A percentile compares a stretch with the other conserved stretches of the same genome.
These are phyloP conservation scores for Acleris emargana DNA, from an alignment of 2,888 invertebrate genomes.

Conservation along the genomic window DNA sequence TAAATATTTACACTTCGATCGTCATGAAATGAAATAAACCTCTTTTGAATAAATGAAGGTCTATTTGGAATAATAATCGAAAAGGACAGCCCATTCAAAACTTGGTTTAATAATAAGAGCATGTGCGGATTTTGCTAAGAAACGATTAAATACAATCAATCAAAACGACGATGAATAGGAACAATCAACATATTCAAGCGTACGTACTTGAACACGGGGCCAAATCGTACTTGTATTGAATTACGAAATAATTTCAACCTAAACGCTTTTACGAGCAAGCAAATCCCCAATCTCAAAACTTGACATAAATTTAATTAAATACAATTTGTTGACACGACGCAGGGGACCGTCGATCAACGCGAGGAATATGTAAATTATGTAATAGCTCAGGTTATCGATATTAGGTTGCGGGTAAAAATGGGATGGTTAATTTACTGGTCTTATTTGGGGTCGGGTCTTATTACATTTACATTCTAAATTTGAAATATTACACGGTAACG, in stretches of 20 bases:
- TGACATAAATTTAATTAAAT: conserved; percentile 36
- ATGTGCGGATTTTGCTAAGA: too few species aligned
- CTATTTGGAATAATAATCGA: too few species aligned
- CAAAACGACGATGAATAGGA: too few species aligned
- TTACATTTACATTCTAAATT: background rate
- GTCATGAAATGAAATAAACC: too few species aligned
- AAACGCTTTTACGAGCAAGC: conserved; percentile 28
- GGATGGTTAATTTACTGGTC: conserved; percentile 16
- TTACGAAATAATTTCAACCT: conserved; percentile 33
- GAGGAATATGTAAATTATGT: conserved; percentile 33
- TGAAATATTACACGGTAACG: too few species aligned
- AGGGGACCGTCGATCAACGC: conserved; percentile 32
- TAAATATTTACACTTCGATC: too few species aligned
- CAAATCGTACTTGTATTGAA: conserved; percentile 5
- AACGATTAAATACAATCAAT: too few species aligned
- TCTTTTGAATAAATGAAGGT: too few species aligned
- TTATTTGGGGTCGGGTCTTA: background rate
- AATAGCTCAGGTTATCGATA: conserved; percentile 26
- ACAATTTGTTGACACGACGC: conserved; percentile 35
- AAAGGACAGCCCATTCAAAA: too few species aligned
- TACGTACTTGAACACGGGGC: too few species aligned
- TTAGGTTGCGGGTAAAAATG: conserved; percentile 21
- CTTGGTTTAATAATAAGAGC: too few species aligned
- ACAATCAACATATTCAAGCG: too few species aligned
- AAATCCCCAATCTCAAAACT: conserved; percentile 35